Evolutionary conservation across 2,113 vertebrate species (phyloP).

Genomic region (Danio rerio): GRCz12tu NC_133194.1:31556501-31557000

Average conservation of each 20-base stretch:
- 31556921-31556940: constrained; percentile 40
- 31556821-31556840: constrained; percentile 52
- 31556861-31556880: constrained; percentile 57
- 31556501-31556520: constrained; percentile 41
- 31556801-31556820: constrained; percentile 57
- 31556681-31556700: constrained; percentile 47
- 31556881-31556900: constrained; percentile 50
- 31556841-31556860: constrained; percentile 57
- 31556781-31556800: neutral
- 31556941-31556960: neutral
- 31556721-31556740: constrained; percentile 51
- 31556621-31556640: constrained; percentile 35
- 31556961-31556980: constrained; percentile 38
- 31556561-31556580: constrained; percentile 33
- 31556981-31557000: constrained; percentile 43
- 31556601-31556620: constrained; percentile 34
- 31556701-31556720: constrained; percentile 56
- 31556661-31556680: constrained; percentile 33
- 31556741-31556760: constrained; percentile 59
- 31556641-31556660: constrained; percentile 49
- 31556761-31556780: constrained; percentile 41
- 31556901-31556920: constrained; percentile 46
- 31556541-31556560: constrained; percentile 47
- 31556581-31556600: constrained; percentile 42
- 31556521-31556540: constrained; percentile 8